Evolutionary conservation across 2,888 invertebrate species (phyloP).

Genomic region (Acheta domesticus): DNA sequence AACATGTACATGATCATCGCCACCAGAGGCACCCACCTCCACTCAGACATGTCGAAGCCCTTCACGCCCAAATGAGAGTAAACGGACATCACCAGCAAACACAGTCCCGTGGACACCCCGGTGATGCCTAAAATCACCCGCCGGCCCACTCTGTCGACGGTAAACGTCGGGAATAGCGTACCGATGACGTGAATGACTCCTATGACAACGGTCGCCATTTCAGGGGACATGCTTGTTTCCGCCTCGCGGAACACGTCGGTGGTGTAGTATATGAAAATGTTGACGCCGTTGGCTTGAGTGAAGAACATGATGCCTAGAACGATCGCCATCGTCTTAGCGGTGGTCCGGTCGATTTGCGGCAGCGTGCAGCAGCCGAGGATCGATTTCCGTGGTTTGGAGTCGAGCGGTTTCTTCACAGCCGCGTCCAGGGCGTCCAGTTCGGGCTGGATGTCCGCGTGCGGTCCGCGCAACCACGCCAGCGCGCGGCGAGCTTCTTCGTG

Average conservation of each 20-base stretch:
- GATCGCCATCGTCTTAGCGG: not conserved
- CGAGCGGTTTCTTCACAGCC: no score
- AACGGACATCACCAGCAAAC: not conserved
- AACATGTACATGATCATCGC: constrained; percentile 64
- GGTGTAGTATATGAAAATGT: not conserved
- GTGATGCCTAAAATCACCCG: not conserved
- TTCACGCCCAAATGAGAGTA: not conserved
- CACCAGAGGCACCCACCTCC: constrained; percentile 63
- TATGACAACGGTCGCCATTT: not conserved
- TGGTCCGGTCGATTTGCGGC: not conserved
- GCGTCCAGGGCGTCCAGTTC: not conserved
- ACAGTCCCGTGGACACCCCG: not conserved
- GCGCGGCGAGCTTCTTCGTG: not conserved
- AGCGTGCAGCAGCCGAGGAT: not conserved
- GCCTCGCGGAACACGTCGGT: not conserved
- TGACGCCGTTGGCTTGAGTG: not conserved
- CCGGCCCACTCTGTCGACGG: not conserved
- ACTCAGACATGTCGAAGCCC: not conserved
- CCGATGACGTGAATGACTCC: not conserved
- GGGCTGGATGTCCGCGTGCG: not conserved
- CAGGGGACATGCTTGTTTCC: not conserved
- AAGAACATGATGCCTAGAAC: not conserved
- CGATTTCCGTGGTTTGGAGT: not conserved
- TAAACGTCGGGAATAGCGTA: not conserved
- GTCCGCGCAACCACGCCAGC: not conserved